Percentiles rank a stretch among this genome's conserved stretches.
Conservation (phyloP, 2,113 vertebrate species). For the Leptodactylus fuscus region DNA sequence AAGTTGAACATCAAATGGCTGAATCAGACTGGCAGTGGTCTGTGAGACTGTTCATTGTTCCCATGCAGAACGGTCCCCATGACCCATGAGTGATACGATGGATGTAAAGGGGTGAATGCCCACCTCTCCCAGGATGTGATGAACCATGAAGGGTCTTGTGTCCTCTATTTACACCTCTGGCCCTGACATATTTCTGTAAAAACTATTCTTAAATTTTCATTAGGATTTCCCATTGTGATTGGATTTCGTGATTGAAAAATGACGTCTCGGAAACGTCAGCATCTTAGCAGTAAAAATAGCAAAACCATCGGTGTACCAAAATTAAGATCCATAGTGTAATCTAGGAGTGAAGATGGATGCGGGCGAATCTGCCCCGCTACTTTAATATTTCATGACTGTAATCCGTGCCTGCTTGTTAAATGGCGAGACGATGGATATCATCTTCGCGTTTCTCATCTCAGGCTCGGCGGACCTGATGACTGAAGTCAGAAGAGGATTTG, state of each 20-base stretch:
- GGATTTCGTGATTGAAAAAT: neutral
- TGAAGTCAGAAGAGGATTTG: neutral
- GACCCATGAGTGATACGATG: too few species aligned
- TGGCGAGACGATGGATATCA: slow-evolving; percentile 16
- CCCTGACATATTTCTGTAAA: neutral
- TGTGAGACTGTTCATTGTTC: too few species aligned
- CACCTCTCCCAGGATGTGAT: neutral
- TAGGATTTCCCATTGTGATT: neutral
- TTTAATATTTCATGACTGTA: slow-evolving; percentile 42
- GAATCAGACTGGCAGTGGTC: too few species aligned
- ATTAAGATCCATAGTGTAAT: neutral
- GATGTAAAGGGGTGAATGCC: neutral
- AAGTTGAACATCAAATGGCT: too few species aligned
- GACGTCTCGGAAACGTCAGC: neutral
- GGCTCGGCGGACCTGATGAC: neutral
- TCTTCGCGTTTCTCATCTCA: slow-evolving; percentile 3
- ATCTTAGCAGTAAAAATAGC: neutral
- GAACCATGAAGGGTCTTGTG: neutral
- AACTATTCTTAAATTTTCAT: neutral
- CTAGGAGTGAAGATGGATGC: neutral
- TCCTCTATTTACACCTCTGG: neutral
- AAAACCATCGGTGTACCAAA: neutral
- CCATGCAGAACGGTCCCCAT: too few species aligned
- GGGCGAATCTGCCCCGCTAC: neutral
- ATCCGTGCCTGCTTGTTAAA: neutral